Percentiles rank a stretch among this genome's conserved stretches.
phyloP scores from a whole-genome alignment of 2,888 invertebrate species.

The Drosophila koepferae region DNA sequence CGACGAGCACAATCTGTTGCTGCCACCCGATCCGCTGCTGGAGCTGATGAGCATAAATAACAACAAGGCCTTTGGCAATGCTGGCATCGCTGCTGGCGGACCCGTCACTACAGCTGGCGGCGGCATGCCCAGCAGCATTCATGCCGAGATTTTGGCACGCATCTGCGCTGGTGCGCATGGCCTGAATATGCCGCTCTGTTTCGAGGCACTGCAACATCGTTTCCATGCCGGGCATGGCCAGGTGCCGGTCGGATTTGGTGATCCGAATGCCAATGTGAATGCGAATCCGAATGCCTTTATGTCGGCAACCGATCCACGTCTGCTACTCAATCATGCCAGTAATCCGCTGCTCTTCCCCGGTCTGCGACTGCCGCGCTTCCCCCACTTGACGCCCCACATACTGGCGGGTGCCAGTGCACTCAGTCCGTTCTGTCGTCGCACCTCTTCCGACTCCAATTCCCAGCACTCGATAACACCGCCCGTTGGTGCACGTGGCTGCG shows the following conservation, averaged over 20 bases:
- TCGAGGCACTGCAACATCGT: conserved; percentile 88
- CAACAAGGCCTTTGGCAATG: conserved; percentile 46
- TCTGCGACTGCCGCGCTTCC: conserved; percentile 87
- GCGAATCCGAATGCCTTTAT: conserved; percentile 69
- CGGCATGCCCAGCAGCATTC: conserved; percentile 87
- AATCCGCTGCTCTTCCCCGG: conserved; percentile 88
- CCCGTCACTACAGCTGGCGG: conserved; percentile 13
- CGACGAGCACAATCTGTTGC: conserved; percentile 71
- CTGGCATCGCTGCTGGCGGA: conserved; percentile 3
- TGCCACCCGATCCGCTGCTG: conserved; percentile 64
- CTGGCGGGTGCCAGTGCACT: conserved; percentile 84
- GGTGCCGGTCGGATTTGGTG: conserved; percentile 20
- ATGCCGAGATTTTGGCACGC: conserved; percentile 92
- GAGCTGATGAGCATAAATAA: conserved; percentile 76
- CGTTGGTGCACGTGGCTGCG: conserved; percentile 52
- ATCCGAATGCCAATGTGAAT: conserved; percentile 23
- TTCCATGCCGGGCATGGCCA: conserved; percentile 50
- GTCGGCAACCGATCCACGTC: conserved; percentile 74
- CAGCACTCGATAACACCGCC: conserved; percentile 86
- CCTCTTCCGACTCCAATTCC: conserved; percentile 86
- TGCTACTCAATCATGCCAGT: conserved; percentile 85
- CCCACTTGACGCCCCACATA: conserved; percentile 85
- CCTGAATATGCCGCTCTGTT: conserved; percentile 87
- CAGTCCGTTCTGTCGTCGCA: conserved; percentile 81
- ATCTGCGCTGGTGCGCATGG: conserved; percentile 89